A percentile compares a stretch with the other conserved stretches of the same genome.
Evolutionary conservation across 2,113 vertebrate genomes (phyloP).

Genomic region (Pyrgilauda ruficollis): DNA sequence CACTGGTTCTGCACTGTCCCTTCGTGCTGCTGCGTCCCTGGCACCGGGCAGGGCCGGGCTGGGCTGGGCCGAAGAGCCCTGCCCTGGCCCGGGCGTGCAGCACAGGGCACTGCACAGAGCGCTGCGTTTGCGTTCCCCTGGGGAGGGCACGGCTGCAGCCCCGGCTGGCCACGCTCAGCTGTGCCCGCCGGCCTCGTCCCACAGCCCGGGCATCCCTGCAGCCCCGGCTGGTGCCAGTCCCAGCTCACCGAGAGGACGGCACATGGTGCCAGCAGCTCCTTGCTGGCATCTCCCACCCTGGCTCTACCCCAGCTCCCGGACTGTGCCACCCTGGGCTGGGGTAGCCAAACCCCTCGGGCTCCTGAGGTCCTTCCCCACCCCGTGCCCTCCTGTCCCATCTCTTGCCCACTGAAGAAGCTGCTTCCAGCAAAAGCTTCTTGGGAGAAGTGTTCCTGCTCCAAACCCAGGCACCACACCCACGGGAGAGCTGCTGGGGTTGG

Average conservation of each 20-base stretch:
- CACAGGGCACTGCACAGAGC: background rate
- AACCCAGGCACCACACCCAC: accelerated
- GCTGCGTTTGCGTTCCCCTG: accelerated
- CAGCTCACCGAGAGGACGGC: accelerated
- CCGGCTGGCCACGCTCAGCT: too few species aligned
- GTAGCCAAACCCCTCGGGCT: background rate
- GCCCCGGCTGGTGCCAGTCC: accelerated
- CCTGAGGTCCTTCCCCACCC: background rate
- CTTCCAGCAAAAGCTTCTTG: background rate
- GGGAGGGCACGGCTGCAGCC: background rate
- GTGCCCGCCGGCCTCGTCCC: too few species aligned
- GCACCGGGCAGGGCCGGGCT: background rate
- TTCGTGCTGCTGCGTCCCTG: accelerated
- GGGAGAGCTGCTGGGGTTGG: background rate
- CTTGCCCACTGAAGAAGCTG: background rate
- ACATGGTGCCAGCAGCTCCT: background rate
- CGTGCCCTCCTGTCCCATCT: background rate
- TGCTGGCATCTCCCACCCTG: accelerated
- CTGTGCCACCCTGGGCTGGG: background rate
- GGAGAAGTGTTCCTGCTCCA: background rate
- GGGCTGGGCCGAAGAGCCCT: background rate
- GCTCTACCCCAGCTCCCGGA: background rate
- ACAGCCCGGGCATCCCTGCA: too few species aligned
- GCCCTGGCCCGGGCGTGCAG: background rate
- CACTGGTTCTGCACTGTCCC: accelerated